Evolutionary conservation across 2,797 vertebrate genomes (phyloP).

Genomic region (Benthosema pterotum): DNA sequence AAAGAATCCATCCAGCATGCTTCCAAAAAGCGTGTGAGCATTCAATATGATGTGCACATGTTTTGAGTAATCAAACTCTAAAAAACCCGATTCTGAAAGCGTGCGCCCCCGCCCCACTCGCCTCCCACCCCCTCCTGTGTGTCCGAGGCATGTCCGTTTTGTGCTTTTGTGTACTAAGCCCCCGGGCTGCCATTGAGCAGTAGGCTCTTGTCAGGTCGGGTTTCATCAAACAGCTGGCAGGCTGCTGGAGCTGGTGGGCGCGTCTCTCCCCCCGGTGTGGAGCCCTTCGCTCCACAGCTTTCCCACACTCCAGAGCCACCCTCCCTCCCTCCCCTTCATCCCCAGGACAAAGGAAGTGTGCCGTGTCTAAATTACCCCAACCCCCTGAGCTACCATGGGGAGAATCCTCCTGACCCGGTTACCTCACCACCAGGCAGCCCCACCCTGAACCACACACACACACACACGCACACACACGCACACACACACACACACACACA

Average conservation of each 20-base stretch:
- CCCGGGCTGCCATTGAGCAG: slow-evolving; percentile 21
- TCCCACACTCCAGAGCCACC: slow-evolving; percentile 67
- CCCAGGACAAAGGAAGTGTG: slow-evolving; percentile 72
- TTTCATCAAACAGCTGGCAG: slow-evolving; percentile 64
- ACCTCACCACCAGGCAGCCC: background rate
- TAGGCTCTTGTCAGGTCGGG: slow-evolving; percentile 40
- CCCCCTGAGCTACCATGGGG: slow-evolving; percentile 41
- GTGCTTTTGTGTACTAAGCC: slow-evolving; percentile 14
- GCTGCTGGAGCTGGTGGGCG: slow-evolving; percentile 26
- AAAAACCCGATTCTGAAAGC: slow-evolving; percentile 2
- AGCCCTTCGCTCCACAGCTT: slow-evolving; percentile 58
- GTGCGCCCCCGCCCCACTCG: background rate
- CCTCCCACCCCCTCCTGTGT: background rate
- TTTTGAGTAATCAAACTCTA: slow-evolving; percentile 8
- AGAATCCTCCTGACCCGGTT: slow-evolving; percentile 43
- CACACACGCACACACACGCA: too few species aligned
- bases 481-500: too few species aligned
- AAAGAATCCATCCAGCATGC: background rate
- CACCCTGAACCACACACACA: background rate
- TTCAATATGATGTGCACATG: background rate
- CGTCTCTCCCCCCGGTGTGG: slow-evolving; percentile 56
- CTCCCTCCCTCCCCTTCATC: slow-evolving; percentile 62
- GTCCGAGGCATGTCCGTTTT: slow-evolving; percentile 11
- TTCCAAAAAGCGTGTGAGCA: background rate
- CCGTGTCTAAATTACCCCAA: slow-evolving; percentile 65